A percentile compares a stretch with the other conserved stretches of the same genome.
phyloP scores from a whole-genome alignment of 1,140 invertebrate species.

The Elysia chlorotica region DNA sequence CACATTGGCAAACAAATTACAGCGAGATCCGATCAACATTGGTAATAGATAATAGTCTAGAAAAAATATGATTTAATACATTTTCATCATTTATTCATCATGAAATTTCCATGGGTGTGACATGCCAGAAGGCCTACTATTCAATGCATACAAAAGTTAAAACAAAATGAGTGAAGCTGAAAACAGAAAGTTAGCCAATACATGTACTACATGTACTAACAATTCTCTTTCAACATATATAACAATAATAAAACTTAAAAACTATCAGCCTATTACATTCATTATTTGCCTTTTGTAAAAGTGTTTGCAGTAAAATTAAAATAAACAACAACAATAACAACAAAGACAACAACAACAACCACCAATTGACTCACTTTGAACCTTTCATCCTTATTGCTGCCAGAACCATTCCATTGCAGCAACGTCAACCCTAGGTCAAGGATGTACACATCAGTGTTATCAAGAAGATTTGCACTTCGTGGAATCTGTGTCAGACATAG shows the following conservation, averaged over 20 bases:
- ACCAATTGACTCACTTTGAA: constrained; percentile 41
- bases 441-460: constrained; percentile 78
- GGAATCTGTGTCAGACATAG: background rate
- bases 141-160: too few relatives aligned
- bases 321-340: background rate
- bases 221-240: too few relatives aligned
- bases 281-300: background rate
- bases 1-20: too few relatives aligned
- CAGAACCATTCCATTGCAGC: constrained; percentile 71
- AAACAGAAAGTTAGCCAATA: too few relatives aligned
- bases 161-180: too few relatives aligned
- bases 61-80: too few relatives aligned
- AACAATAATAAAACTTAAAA: background rate
- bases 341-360: background rate
- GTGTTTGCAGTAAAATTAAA: background rate
- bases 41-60: too few relatives aligned
- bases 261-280: background rate
- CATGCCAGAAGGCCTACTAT: too few relatives aligned
- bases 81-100: too few relatives aligned
- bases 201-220: too few relatives aligned
- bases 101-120: too few relatives aligned
- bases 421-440: constrained; percentile 81
- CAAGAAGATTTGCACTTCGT: background rate
- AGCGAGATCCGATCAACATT: too few relatives aligned
- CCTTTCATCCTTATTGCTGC: constrained; percentile 58